These are phyloP conservation scores for Ceratina calcarata DNA, from an alignment of 1,140 invertebrate species.

Conservation along the genomic window DNA sequence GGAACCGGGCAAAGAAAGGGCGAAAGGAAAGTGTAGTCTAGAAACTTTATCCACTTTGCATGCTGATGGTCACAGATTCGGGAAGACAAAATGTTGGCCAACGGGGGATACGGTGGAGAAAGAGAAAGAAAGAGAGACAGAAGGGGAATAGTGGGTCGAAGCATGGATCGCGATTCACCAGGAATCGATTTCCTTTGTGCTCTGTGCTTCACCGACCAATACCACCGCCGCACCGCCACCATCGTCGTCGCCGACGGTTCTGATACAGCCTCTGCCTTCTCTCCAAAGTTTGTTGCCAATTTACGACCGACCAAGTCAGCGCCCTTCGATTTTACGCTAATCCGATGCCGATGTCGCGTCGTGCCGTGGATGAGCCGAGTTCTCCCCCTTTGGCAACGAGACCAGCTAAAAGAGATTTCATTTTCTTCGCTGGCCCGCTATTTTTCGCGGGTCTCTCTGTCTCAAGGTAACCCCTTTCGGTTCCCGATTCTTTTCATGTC, in stretches of 20 bases:
- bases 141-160: constrained; percentile 11
- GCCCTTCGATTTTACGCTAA: constrained; percentile 73
- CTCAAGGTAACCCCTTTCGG: constrained; percentile 55
- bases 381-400: constrained; percentile 39
- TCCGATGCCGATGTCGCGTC: constrained; percentile 70
- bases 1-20: constrained; percentile 67
- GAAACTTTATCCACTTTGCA: constrained; percentile 75
- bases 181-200: constrained; percentile 70
- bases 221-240: constrained; percentile 14
- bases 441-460: constrained; percentile 52
- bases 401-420: constrained; percentile 63
- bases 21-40: constrained; percentile 65
- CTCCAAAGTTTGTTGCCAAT: constrained; percentile 74
- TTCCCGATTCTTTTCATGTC: background rate
- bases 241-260: constrained; percentile 14
- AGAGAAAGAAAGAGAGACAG: background rate
- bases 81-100: constrained; percentile 70
- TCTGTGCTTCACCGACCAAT: constrained; percentile 25
- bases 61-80: constrained; percentile 74
- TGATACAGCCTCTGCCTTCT: constrained; percentile 50
- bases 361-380: constrained; percentile 61
- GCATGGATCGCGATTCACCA: constrained; percentile 67
- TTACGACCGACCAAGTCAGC: constrained; percentile 73
- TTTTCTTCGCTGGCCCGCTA: constrained; percentile 53
- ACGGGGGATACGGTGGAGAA: constrained; percentile 12